Evolutionary conservation across 2,888 invertebrate species (phyloP).

Genomic region (Drosophila limbata): DNA sequence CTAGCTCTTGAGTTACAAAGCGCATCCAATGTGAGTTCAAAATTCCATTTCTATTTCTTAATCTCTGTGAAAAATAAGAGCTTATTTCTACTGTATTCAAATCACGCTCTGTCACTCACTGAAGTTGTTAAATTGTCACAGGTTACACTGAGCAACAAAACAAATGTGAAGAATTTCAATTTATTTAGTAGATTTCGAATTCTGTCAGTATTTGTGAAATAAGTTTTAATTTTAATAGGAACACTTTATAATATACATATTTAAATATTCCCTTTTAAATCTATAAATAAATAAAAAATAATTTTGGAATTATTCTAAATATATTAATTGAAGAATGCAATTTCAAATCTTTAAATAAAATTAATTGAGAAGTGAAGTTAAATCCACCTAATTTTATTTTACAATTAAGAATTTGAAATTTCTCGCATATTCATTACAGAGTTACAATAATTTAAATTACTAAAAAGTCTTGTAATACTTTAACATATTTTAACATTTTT

Average conservation of each 20-base stretch:
- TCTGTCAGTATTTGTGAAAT: neutral
- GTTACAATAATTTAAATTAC: neutral
- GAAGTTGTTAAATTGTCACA: neutral
- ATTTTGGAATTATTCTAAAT: no score
- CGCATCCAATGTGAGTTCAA: neutral
- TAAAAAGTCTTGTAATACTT: neutral
- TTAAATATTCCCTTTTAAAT: no score
- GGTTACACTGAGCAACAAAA: slow-evolving; percentile 13
- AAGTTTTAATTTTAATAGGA: neutral
- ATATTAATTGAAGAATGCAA: no score
- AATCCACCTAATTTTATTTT: no score
- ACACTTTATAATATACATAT: no score
- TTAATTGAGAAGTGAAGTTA: no score
- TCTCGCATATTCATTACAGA: neutral
- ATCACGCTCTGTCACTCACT: neutral
- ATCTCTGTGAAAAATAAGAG: slow-evolving; percentile 17
- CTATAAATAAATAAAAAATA: no score
- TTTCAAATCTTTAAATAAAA: no score
- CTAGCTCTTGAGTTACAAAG: neutral
- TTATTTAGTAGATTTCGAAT: neutral
- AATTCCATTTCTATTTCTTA: slow-evolving; percentile 2
- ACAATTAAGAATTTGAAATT: no score
- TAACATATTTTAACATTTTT: neutral
- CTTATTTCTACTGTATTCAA: slow-evolving; percentile 5
- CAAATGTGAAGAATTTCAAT: neutral